A percentile compares a stretch with the other conserved stretches of the same genome.
phyloP scores from a whole-genome alignment of 2,113 vertebrate species.

The Bolborhynchus lineola region DNA sequence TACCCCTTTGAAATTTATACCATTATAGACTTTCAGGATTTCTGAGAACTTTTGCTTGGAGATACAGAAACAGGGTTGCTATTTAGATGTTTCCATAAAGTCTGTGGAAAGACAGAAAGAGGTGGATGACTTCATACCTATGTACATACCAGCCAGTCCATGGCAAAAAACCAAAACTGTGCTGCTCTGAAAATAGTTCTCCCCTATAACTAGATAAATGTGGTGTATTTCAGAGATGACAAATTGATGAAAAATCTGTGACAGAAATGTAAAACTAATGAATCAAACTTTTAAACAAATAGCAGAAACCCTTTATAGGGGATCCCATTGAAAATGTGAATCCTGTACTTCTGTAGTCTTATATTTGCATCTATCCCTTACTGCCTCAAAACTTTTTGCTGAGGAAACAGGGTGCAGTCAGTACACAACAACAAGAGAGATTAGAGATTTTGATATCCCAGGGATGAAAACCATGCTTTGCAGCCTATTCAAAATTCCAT shows the following conservation, averaged over 20 bases:
- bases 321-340: background rate
- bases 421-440: background rate
- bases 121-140: background rate
- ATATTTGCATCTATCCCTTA: background rate
- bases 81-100: background rate
- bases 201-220: background rate
- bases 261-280: background rate
- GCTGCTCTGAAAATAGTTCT: background rate
- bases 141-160: background rate
- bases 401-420: background rate
- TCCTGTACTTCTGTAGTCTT: background rate
- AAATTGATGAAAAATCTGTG: background rate
- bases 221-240: accelerated
- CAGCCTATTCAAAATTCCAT: background rate
- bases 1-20: background rate
- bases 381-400: background rate
- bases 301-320: background rate
- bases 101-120: background rate
- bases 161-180: background rate
- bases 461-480: background rate
- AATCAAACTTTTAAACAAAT: background rate
- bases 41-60: background rate
- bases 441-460: background rate
- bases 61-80: background rate
- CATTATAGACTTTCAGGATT: background rate